Conservation (phyloP, 2,797 vertebrate species). For the Syngnathus rostellatus region DNA sequence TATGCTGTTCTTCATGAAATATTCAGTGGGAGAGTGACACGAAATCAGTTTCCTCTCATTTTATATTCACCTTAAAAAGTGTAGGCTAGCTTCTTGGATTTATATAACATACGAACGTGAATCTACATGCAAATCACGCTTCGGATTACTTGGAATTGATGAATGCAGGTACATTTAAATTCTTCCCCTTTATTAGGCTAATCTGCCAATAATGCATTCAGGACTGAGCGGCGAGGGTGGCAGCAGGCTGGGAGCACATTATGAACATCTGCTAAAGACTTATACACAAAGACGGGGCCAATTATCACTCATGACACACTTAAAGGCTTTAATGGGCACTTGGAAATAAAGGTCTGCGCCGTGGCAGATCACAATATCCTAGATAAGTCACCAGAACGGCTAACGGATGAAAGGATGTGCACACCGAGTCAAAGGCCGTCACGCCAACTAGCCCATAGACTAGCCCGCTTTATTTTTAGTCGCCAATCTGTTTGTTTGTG, state of each 20-base stretch:
- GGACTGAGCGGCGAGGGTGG: not conserved
- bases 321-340: slow-evolving; percentile 26
- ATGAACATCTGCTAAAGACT: slow-evolving; percentile 30
- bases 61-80: slow-evolving; percentile 1
- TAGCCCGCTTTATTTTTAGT: slow-evolving; percentile 24
- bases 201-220: slow-evolving; percentile 31
- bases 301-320: slow-evolving; percentile 16
- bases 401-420: slow-evolving; percentile 21
- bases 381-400: slow-evolving; percentile 23
- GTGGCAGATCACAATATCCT: slow-evolving; percentile 8
- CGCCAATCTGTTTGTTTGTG: slow-evolving; percentile 13
- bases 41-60: slow-evolving; percentile 3
- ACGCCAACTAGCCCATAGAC: slow-evolving; percentile 16
- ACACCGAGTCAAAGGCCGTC: slow-evolving; percentile 16
- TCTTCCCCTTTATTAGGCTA: slow-evolving; percentile 36
- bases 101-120: not conserved
- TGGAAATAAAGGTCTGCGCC: slow-evolving; percentile 21
- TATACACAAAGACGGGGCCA: slow-evolving; percentile 17
- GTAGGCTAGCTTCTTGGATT: not conserved
- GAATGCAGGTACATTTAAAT: slow-evolving; percentile 24
- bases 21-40: not conserved
- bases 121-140: slow-evolving; percentile 8
- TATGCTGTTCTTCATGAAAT: not conserved
- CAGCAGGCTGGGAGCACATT: slow-evolving; percentile 10
- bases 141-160: slow-evolving; percentile 15